These are phyloP conservation scores for Gymnobelideus leadbeateri DNA, from an alignment of 2,113 vertebrate species.

Conservation along the genomic window DNA sequence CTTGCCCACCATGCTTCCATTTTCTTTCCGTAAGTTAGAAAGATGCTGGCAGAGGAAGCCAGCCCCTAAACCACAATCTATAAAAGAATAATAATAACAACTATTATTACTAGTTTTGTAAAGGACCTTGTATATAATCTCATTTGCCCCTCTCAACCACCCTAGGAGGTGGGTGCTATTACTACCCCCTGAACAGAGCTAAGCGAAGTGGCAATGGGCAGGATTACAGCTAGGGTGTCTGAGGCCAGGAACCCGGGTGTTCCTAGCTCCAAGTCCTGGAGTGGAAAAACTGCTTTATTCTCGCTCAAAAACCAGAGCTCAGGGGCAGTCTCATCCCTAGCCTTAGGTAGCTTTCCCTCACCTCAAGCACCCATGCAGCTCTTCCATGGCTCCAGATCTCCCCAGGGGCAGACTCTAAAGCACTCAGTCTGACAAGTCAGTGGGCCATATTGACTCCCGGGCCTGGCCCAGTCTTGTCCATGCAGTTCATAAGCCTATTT, in stretches of 20 bases:
- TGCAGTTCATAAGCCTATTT: not conserved
- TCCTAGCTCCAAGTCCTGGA: not conserved
- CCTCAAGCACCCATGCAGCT: not conserved
- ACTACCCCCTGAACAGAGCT: no score
- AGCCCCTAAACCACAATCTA: not conserved
- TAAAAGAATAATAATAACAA: not conserved
- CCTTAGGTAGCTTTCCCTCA: not conserved
- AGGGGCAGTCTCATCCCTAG: no score
- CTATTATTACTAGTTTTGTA: not conserved
- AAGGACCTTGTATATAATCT: not conserved
- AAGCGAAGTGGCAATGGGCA: no score
- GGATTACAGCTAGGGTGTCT: no score
- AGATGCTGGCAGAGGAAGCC: not conserved
- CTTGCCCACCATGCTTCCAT: no score
- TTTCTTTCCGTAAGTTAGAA: not conserved
- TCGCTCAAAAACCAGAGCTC: no score
- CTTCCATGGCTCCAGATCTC: not conserved
- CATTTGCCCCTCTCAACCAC: not conserved
- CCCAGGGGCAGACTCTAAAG: not conserved
- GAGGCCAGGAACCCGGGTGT: not conserved
- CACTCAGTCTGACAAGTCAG: not conserved
- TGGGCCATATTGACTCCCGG: not conserved
- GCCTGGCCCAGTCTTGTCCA: not conserved
- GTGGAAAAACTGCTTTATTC: no score
- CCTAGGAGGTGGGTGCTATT: not conserved